A percentile compares a stretch with the other conserved stretches of the same genome.
Evolutionary conservation across 2,797 vertebrate species (phyloP).

Genomic region (Peromyscus aztecus): DNA sequence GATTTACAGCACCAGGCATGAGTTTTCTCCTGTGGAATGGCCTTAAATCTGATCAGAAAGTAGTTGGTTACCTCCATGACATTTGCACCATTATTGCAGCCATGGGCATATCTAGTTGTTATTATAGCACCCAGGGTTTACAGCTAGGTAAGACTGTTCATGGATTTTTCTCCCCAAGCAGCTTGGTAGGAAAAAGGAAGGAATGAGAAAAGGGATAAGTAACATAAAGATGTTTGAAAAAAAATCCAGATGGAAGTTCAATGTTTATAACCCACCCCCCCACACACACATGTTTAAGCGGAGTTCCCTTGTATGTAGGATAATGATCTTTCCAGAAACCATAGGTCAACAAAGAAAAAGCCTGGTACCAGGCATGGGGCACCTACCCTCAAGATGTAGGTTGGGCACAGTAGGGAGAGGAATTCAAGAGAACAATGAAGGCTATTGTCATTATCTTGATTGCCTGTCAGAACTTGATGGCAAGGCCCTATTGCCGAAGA

Average conservation of each 20-base stretch:
- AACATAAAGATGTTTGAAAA: background rate
- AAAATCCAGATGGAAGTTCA: background rate
- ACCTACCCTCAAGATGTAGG: background rate
- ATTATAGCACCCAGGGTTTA: background rate
- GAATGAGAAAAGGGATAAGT: background rate
- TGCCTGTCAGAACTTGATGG: no score
- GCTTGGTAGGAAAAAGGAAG: background rate
- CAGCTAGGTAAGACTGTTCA: background rate
- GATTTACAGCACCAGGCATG: background rate
- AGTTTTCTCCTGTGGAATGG: background rate
- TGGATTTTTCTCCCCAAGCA: background rate
- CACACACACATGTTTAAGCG: background rate
- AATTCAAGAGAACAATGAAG: background rate
- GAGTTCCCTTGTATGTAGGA: background rate
- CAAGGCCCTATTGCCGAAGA: background rate
- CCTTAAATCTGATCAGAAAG: background rate
- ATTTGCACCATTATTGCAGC: background rate
- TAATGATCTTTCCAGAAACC: background rate
- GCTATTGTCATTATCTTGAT: background rate
- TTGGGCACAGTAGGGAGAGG: background rate
- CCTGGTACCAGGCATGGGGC: background rate
- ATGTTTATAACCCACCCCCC: background rate
- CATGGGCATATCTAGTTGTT: background rate
- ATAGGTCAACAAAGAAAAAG: background rate
- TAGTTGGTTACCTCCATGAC: background rate